Evolutionary conservation across 1,140 invertebrate species (phyloP).

Genomic region (Melipona quadrifasciata): DNA sequence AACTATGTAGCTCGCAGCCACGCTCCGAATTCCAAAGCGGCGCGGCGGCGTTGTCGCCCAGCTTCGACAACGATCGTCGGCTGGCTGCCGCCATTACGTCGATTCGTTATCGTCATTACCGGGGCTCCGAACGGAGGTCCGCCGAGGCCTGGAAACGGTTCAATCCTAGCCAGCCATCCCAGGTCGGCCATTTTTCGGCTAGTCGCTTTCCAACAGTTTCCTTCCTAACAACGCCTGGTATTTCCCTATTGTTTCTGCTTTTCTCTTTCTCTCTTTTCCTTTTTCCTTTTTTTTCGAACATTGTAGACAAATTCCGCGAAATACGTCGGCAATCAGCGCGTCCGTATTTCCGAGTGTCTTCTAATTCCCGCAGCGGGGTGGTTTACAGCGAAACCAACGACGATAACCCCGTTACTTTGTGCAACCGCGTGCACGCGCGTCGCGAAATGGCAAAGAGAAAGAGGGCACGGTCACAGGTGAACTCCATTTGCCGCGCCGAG

Average conservation of each 20-base stretch:
- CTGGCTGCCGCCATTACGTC: constrained; percentile 65
- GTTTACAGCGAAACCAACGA: not conserved
- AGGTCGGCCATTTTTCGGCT: constrained; percentile 17
- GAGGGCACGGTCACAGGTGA: not conserved
- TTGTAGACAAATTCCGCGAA: not conserved
- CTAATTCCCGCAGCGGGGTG: not conserved
- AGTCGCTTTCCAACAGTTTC: not conserved
- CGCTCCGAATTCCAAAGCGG: constrained; percentile 60
- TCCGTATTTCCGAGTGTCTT: not conserved
- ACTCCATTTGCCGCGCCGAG: constrained; percentile 21
- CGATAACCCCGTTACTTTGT: constrained; percentile 21
- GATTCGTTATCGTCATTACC: constrained; percentile 70
- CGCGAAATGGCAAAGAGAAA: not conserved
- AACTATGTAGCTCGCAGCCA: constrained; percentile 46
- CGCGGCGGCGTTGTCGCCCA: constrained; percentile 58
- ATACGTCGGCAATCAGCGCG: not conserved
- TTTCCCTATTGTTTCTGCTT: too few species aligned
- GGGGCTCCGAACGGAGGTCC: constrained; percentile 33
- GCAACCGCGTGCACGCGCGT: not conserved
- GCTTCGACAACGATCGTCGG: constrained; percentile 57
- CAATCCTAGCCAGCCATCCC: constrained; percentile 14
- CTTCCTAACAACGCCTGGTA: too few species aligned
- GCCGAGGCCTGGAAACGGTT: constrained; percentile 31
- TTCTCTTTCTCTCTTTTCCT: not conserved
- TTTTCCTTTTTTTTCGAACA: not conserved